These are phyloP conservation scores for Physocephala rufipes DNA, from an alignment of 2,888 invertebrate species.

Conservation along the genomic window DNA sequence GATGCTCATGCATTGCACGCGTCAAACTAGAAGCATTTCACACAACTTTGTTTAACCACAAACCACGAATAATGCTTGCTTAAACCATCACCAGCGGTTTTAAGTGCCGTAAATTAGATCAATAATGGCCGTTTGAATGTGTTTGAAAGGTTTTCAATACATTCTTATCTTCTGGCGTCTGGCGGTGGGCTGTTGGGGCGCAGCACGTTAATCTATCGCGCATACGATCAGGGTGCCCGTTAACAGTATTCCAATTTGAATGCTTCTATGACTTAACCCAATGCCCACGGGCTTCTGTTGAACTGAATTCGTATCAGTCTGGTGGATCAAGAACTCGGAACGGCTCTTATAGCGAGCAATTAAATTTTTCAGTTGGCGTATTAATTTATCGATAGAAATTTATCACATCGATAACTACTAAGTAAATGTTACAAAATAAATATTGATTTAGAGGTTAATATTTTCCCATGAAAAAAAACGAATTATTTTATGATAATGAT, in stretches of 20 bases:
- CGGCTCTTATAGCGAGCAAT: constrained; percentile 1
- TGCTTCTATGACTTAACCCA: background rate
- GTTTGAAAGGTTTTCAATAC: constrained; percentile 19
- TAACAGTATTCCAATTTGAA: constrained; percentile 17
- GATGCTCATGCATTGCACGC: constrained; percentile 17
- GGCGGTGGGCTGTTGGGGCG: constrained; percentile 38
- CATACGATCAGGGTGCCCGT: background rate
- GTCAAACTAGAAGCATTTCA: constrained; percentile 21
- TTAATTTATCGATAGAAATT: constrained; percentile 18
- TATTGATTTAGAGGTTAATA: background rate
- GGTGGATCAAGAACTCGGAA: background rate
- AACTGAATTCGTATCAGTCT: background rate
- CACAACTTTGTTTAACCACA: constrained; percentile 2
- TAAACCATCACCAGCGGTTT: constrained; percentile 2
- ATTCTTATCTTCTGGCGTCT: constrained; percentile 33
- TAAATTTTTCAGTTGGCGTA: constrained; percentile 13
- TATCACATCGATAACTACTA: constrained; percentile 2
- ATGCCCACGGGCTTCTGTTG: background rate
- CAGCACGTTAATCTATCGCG: constrained; percentile 29
- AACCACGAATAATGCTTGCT: background rate
- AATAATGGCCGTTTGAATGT: constrained; percentile 27
- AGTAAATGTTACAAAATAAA: constrained; percentile 3
- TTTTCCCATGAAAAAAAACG: background rate
- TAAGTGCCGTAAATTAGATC: constrained; percentile 33
- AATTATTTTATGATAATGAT: background rate